Percentiles rank a stretch among this genome's conserved stretches.
Conservation (phyloP, 2,888 invertebrate genomes). For the Limenitis camilla region DNA sequence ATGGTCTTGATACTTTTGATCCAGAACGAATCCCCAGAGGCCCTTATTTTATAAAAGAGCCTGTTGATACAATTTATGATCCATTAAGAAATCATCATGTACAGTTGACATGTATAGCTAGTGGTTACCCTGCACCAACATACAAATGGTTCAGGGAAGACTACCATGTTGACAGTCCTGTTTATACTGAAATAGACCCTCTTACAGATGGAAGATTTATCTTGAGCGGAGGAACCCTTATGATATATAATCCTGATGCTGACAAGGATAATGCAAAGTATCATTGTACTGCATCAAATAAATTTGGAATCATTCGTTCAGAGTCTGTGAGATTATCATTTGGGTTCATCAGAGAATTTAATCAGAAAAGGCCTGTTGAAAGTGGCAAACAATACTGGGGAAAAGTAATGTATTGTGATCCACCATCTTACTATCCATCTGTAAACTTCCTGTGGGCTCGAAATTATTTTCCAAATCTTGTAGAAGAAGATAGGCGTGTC, state of each 20-base stretch:
- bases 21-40: constrained; percentile 88
- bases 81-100: constrained; percentile 85
- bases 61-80: constrained; percentile 88
- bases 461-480: constrained; percentile 91
- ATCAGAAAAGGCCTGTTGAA: constrained; percentile 88
- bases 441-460: constrained; percentile 95
- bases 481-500: constrained; percentile 92
- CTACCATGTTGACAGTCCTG: constrained; percentile 84
- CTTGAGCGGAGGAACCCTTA: constrained; percentile 91
- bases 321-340: constrained; percentile 91
- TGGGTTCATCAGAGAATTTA: constrained; percentile 93
- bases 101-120: constrained; percentile 85
- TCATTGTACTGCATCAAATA: constrained; percentile 93
- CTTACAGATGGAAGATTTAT: constrained; percentile 83
- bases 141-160: constrained; percentile 94
- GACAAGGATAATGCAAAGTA: constrained; percentile 89
- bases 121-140: constrained; percentile 90
- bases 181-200: constrained; percentile 85
- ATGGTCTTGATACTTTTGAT: constrained; percentile 88
- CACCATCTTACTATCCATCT: constrained; percentile 92
- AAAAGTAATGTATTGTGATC: constrained; percentile 92
- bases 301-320: constrained; percentile 90
- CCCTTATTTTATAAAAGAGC: constrained; percentile 91
- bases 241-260: constrained; percentile 89
- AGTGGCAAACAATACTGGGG: constrained; percentile 94